Conservation (phyloP, 2,113 vertebrate genomes). For the Phodopus roborovskii region DNA sequence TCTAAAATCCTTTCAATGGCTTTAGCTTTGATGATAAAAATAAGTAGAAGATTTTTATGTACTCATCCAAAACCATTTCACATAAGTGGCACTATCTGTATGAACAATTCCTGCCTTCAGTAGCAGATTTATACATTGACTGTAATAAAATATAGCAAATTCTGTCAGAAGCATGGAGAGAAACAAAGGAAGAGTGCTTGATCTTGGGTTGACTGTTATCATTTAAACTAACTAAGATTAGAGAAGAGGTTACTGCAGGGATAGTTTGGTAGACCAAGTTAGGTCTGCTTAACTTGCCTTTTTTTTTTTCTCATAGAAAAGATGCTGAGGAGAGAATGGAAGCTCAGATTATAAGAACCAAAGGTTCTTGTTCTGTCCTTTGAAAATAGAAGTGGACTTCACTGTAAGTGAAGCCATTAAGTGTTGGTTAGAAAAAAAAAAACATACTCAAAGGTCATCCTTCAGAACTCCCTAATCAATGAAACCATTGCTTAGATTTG, state of each 20-base stretch:
- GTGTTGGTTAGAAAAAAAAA: background rate
- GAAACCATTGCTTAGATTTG: background rate
- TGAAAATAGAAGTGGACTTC: background rate
- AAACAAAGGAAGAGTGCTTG: background rate
- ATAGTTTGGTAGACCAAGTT: background rate
- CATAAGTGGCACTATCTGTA: background rate
- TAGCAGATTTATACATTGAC: background rate
- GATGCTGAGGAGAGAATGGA: background rate
- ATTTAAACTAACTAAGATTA: background rate
- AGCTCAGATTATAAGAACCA: background rate
- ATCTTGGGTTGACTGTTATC: background rate
- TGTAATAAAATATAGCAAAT: background rate
- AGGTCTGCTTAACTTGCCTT: background rate
- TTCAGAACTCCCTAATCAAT: background rate
- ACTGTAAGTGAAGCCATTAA: background rate
- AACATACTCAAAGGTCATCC: background rate
- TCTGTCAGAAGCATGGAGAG: background rate
- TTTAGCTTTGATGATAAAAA: constrained; percentile 35
- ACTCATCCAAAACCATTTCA: constrained; percentile 15
- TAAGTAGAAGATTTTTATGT: background rate
- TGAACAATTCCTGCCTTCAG: background rate
- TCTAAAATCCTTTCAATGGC: background rate
- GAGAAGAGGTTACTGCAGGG: background rate
- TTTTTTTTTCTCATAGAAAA: background rate
- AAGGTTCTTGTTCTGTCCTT: background rate